Percentiles rank a stretch among this genome's conserved stretches.
Evolutionary conservation across 1,140 invertebrate genomes (phyloP).

Genomic region (Meteorus sp.): DNA sequence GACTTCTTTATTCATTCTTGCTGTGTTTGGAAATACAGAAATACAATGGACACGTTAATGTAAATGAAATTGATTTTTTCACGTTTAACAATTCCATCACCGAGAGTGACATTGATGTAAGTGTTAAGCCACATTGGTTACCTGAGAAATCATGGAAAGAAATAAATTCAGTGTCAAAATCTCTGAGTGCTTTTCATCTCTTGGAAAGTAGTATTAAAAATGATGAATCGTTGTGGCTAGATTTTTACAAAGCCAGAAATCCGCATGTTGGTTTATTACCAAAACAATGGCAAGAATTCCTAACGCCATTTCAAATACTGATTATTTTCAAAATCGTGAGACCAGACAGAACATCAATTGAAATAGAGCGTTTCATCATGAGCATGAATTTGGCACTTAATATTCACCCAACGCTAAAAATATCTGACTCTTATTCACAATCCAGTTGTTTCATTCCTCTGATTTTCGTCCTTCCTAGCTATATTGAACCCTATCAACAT

Average conservation of each 20-base stretch:
- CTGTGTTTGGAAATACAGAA: constrained; percentile 60
- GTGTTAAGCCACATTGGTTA: constrained; percentile 47
- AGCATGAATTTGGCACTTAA: not conserved
- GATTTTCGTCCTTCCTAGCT: constrained; percentile 69
- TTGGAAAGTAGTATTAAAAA: not conserved
- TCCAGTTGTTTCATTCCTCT: constrained; percentile 66
- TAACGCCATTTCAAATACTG: constrained; percentile 78
- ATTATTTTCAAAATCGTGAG: constrained; percentile 78
- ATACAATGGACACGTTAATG: constrained; percentile 59
- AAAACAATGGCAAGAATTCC: constrained; percentile 65
- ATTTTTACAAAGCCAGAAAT: constrained; percentile 70
- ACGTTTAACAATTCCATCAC: too few relatives aligned
- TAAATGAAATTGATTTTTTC: constrained; percentile 65
- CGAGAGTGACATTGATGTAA: constrained; percentile 39
- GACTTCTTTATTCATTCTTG: constrained; percentile 70
- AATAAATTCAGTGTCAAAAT: not conserved
- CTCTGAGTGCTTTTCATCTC: not conserved
- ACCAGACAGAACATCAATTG: constrained; percentile 75
- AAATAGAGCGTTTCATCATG: constrained; percentile 32
- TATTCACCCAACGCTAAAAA: constrained; percentile 52
- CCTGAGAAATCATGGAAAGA: constrained; percentile 24
- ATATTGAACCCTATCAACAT: constrained; percentile 63
- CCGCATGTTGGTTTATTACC: constrained; percentile 68
- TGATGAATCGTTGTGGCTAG: constrained; percentile 68
- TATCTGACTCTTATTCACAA: constrained; percentile 63